A percentile compares a stretch with the other conserved stretches of the same genome.
These are phyloP conservation scores for Rachycentron canadum DNA, from an alignment of 2,797 vertebrate species.

Conservation along the genomic window DNA sequence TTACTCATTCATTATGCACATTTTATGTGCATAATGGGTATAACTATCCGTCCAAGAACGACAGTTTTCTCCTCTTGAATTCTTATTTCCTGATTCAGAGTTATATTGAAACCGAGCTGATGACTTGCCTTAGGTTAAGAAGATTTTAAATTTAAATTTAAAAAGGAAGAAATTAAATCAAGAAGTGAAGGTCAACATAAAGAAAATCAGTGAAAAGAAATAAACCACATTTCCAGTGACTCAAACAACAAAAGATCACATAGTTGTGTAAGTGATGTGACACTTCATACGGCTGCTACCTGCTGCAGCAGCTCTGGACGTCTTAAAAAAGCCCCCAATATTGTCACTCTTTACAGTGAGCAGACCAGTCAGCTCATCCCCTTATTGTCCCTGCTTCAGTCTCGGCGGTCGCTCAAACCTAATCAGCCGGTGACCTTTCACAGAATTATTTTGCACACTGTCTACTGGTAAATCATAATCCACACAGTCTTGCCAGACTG, in stretches of 20 bases:
- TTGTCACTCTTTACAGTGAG: slow-evolving; percentile 41
- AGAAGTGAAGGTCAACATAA: neutral
- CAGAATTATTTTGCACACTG: slow-evolving; percentile 46
- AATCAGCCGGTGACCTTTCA: slow-evolving; percentile 68
- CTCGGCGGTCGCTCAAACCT: slow-evolving; percentile 29
- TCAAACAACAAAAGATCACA: slow-evolving; percentile 5
- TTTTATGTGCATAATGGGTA: too few relatives aligned
- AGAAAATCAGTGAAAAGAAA: neutral
- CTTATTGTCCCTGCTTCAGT: slow-evolving; percentile 12
- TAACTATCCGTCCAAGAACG: too few relatives aligned
- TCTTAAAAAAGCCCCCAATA: slow-evolving; percentile 24
- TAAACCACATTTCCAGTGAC: neutral
- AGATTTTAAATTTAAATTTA: too few relatives aligned
- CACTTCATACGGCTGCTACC: slow-evolving; percentile 28
- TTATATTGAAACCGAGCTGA: neutral
- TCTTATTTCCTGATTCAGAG: neutral
- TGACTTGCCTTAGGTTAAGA: neutral
- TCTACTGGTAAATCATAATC: slow-evolving; percentile 50
- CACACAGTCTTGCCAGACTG: slow-evolving; percentile 45
- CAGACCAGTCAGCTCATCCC: slow-evolving; percentile 30
- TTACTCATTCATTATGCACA: neutral
- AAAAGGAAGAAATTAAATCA: neutral
- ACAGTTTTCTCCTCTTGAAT: neutral
- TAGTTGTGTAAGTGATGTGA: slow-evolving; percentile 15
- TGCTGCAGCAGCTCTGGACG: slow-evolving; percentile 20